phyloP scores from a whole-genome alignment of 2,888 invertebrate genomes.

The Thymelicus acteon region DNA sequence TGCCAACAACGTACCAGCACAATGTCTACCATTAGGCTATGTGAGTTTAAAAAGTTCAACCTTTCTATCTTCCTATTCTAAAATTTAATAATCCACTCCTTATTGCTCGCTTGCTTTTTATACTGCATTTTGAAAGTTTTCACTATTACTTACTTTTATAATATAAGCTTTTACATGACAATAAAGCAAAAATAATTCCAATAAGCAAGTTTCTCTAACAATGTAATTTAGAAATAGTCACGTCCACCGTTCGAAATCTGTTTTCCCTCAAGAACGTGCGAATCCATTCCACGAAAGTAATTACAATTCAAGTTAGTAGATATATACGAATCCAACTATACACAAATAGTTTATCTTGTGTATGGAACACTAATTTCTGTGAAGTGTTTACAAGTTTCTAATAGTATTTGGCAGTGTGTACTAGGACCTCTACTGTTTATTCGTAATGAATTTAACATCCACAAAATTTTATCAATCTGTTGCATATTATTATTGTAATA shows the following conservation, averaged over 20 bases:
- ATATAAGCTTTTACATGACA: not conserved
- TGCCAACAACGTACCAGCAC: too few relatives aligned
- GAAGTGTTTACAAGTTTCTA: constrained; percentile 21
- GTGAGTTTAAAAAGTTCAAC: not conserved
- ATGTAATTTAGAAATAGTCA: constrained; percentile 26
- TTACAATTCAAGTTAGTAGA: constrained; percentile 26
- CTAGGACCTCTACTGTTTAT: not conserved
- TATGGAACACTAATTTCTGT: constrained; percentile 23
- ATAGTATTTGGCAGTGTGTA: not conserved
- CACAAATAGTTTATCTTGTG: constrained; percentile 28
- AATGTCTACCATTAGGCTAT: too few relatives aligned
- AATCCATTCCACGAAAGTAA: constrained; percentile 33
- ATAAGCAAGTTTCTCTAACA: constrained; percentile 8
- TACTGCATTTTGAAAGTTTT: too few relatives aligned
- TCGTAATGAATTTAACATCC: not conserved
- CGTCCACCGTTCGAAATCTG: constrained; percentile 27
- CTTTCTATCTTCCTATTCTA: too few relatives aligned
- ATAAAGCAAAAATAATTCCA: not conserved
- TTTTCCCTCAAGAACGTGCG: constrained; percentile 28
- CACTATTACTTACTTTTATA: too few relatives aligned
- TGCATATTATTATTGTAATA: too few relatives aligned
- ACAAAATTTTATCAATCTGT: too few relatives aligned
- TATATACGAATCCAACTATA: constrained; percentile 25
- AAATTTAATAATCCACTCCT: too few relatives aligned
- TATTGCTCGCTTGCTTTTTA: too few relatives aligned